Evolutionary conservation across 1,140 invertebrate species (phyloP), one percentile per base, ranked within the genome.

Genomic region (Orius insidiosus): DNA sequence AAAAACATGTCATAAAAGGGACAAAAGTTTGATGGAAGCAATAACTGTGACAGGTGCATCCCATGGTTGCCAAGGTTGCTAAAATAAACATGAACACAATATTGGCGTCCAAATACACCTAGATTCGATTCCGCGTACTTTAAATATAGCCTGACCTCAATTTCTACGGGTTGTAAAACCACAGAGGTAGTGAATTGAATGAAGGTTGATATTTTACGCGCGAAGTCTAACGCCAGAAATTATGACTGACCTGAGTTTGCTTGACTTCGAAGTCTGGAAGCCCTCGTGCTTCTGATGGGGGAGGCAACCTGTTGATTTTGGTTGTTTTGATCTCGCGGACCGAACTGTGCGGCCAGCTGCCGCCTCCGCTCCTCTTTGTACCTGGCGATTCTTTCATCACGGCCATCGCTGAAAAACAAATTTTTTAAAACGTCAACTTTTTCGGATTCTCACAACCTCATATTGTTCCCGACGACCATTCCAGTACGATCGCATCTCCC

Each of bases 301-400:
- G 24, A 31, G 31, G 40, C 7, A n/a, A 19, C 10, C 40, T 30
- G 46, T 5, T 48, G 24, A 24, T 24, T 24, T 5, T 48, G 24
- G 7, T 24, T 24, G 9, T 40, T 11, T 6, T 43, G 18, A 30
- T 39, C 46, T 32, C 46, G 38, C 9, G 37, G 40, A n/a, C 52
- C 54, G 48, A 54, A 60, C 50, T 63, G 60, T 10, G 66, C 66
- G 6, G 67, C 72, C 34, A 75, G 58, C 57, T 75, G 74, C 51
- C 66, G 69, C 45, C 72, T 65, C 40, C 74, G 62, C 53, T 76
- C 71, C 56, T 78, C 74, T 57, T 78, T 77, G 60, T 76, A 76
- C 51, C 68, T 68, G 52, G 69, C 68, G 50, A 77, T 74, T 49
- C 75, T 63, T 60, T 73, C 70, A 54, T 67, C 65, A 36, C 41